A percentile compares a stretch with the other conserved stretches of the same genome.
Conservation (phyloP, 2,113 vertebrate species). For the Percina caprodes region DNA sequence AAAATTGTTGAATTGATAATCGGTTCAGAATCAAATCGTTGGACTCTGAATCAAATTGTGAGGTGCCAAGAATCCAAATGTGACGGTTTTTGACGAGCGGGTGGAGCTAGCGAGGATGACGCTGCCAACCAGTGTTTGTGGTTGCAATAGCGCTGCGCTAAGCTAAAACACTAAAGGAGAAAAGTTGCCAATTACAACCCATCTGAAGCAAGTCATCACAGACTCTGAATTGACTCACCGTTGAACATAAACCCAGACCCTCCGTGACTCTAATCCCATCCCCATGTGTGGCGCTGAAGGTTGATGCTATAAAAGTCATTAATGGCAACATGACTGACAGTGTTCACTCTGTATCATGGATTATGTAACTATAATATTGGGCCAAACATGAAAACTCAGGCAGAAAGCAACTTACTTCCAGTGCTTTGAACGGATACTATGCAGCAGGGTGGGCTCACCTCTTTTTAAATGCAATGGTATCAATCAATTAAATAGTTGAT, state of each 20-base stretch:
- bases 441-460: neutral
- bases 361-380: constrained; percentile 28
- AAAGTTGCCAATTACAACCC: too few species aligned
- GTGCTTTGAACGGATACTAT: neutral
- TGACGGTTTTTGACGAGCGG: too few species aligned
- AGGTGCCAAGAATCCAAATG: too few species aligned
- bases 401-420: neutral
- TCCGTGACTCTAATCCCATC: neutral
- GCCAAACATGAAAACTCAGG: neutral
- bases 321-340: neutral
- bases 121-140: too few species aligned
- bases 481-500: neutral
- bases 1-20: too few species aligned
- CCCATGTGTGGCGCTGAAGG: neutral
- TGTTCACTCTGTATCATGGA: constrained; percentile 2
- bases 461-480: neutral
- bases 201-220: neutral
- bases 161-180: too few species aligned
- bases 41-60: too few species aligned
- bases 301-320: constrained; percentile 14
- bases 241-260: neutral
- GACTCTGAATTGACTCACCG: neutral
- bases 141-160: too few species aligned
- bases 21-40: too few species aligned
- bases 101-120: too few species aligned